These are phyloP conservation scores for Climacteris rufus DNA, from an alignment of 2,113 vertebrate species.

Conservation along the genomic window DNA sequence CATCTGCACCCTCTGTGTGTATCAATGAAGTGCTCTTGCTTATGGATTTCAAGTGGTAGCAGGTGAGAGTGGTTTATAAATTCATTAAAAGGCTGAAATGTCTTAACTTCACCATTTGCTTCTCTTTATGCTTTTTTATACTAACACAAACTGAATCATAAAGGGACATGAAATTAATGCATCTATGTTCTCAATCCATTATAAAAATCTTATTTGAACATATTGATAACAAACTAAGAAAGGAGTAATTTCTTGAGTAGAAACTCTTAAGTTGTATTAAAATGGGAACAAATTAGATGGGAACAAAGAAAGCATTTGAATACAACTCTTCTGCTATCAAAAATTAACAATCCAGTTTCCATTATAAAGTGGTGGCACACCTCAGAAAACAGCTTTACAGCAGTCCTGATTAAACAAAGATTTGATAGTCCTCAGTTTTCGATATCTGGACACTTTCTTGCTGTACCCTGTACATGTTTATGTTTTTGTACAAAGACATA, in stretches of 20 bases:
- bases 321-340: not conserved
- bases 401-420: not conserved
- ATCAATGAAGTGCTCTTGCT: not conserved
- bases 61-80: constrained; percentile 19
- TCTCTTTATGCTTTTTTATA: not conserved
- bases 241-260: not conserved
- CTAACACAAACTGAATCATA: not conserved
- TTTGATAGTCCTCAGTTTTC: not conserved
- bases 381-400: not conserved
- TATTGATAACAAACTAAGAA: not conserved
- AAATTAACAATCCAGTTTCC: not conserved
- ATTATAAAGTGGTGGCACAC: not conserved
- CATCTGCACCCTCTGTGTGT: not conserved
- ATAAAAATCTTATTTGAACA: not conserved
- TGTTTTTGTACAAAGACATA: not conserved
- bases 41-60: constrained; percentile 7
- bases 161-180: not conserved
- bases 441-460: not conserved
- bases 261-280: not conserved
- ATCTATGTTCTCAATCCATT: not conserved
- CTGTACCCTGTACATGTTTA: not conserved
- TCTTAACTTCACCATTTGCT: constrained; percentile 14
- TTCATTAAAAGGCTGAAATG: constrained; percentile 10
- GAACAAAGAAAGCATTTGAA: not conserved
- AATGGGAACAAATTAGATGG: not conserved